A percentile compares a stretch with the other conserved stretches of the same genome.
Evolutionary conservation across 2,888 invertebrate genomes (phyloP).

Genomic region (Prosopocoilus inquinatus): DNA sequence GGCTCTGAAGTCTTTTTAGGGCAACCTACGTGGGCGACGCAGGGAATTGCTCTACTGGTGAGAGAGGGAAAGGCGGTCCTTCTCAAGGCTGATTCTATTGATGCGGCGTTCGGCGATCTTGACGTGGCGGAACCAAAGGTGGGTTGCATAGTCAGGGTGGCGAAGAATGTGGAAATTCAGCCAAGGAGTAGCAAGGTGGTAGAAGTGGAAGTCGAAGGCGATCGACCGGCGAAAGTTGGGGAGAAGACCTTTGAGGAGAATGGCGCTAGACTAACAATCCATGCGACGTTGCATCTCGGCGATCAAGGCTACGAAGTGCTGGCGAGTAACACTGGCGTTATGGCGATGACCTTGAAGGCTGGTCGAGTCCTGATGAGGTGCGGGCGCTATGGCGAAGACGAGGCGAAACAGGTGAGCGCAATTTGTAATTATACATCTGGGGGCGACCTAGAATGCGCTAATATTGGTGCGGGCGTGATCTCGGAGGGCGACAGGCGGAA

Average conservation of each 20-base stretch:
- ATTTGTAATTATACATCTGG: slow-evolving; percentile 37
- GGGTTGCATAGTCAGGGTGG: neutral
- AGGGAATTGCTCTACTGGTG: slow-evolving; percentile 5
- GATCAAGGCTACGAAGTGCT: neutral
- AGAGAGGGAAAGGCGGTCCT: slow-evolving; percentile 16
- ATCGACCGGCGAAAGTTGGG: neutral
- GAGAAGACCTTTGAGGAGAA: neutral
- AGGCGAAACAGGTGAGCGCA: slow-evolving; percentile 30
- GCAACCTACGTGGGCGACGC: slow-evolving; percentile 4
- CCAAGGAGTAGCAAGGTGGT: neutral
- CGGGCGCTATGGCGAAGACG: too few species aligned
- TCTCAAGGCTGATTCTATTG: neutral
- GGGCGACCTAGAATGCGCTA: slow-evolving; percentile 38
- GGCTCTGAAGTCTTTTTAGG: slow-evolving; percentile 9
- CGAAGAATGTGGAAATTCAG: neutral
- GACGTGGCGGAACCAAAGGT: neutral
- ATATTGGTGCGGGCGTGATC: slow-evolving; percentile 38
- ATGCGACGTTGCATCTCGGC: neutral
- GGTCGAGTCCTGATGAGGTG: slow-evolving; percentile 1
- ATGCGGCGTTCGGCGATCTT: slow-evolving; percentile 3
- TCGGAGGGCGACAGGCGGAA: too few species aligned
- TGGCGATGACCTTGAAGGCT: neutral
- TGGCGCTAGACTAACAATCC: neutral
- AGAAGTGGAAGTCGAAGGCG: neutral
- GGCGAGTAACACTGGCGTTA: neutral